Base-by-base conservation (phyloP, 2,113 vertebrate species). In the Calyptomena viridis region DNA sequence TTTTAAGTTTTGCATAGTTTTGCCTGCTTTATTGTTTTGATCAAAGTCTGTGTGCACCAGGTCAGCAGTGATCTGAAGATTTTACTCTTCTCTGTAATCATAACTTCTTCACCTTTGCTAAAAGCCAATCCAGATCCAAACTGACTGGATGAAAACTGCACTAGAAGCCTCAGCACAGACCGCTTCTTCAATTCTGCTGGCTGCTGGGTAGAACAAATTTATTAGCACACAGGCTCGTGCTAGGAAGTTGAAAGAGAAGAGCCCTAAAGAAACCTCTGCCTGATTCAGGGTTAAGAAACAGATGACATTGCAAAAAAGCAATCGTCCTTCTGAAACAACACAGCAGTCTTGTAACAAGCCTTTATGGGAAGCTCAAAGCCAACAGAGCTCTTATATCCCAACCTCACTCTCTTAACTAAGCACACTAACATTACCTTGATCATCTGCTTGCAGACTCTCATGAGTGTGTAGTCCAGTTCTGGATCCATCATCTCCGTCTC, bases 361-460 rank as follows among this genome's bases (percentile, higher is more conserved):
- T 64, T 63, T 66, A 58, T 6, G 13, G 33, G 58, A 72, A 89
- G 40, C 40, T 64, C 37, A 84, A 42, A 92, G 56, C 33, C 1
- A 1, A 47, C 0, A 40, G 8, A 62, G 22, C 6, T 72, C 44
- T 80, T 50, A 5, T 2, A 78, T 6, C 33, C 50, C 44, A 49
- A 28, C 20, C 37, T 53, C 16, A 46, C 20, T 9, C 25, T 59
- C 62, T 53, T 30, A 24, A 40, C 83, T 20, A 31, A 84, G 35
- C 63, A 16, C 24, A 46, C 28, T 5, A 6, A 19, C 62, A 20
- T 97, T 84, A 99, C 99, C 98, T 99, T 98, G 93, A 99, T 99
- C 99, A 99, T 99, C 96, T 99, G 99, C 92, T 99, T 99, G 97
- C 99, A 99, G 92, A 99, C 99, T 73, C 98, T 98, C 99, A 99